Conservation (phyloP, 2,113 vertebrate species). For the Morone saxatilis region DNA sequence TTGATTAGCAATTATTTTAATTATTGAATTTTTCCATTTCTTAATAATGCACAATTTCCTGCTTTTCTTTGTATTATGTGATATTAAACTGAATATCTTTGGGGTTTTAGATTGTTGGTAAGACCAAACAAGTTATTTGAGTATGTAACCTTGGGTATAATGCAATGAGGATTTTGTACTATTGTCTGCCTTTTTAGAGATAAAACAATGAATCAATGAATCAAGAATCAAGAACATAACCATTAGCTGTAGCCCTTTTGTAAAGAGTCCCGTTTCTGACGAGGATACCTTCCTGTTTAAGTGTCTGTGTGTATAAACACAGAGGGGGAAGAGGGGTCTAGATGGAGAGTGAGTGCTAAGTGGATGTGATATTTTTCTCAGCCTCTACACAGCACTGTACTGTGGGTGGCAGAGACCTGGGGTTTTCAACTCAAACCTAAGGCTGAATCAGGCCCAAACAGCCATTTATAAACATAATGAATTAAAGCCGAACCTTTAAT, state of each 20-base stretch:
- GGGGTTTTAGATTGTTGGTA: not conserved
- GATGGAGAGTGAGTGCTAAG: conserved; percentile 64
- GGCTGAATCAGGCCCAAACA: conserved; percentile 31
- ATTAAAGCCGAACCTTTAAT: conserved; percentile 15
- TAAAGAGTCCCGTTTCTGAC: not conserved
- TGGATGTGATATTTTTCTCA: conserved; percentile 76
- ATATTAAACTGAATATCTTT: not conserved
- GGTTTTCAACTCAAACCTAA: conserved; percentile 37
- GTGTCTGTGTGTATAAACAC: conserved; percentile 31
- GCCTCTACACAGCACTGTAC: conserved; percentile 16
- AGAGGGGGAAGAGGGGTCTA: conserved; percentile 11
- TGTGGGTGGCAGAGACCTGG: conserved; percentile 40
- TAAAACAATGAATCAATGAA: not conserved
- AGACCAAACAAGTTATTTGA: not conserved
- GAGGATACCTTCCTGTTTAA: not conserved
- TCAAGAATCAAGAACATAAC: not conserved
- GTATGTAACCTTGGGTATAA: not conserved
- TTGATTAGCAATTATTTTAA: not conserved
- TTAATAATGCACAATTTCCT: too few species aligned
- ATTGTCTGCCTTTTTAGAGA: not conserved
- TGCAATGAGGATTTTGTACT: not conserved
- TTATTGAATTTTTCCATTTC: too few species aligned
- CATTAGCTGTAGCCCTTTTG: not conserved
- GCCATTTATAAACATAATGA: conserved; percentile 35
- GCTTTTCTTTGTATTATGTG: not conserved